Conservation (phyloP, 2,113 vertebrate genomes). For the Nannobrachium achirus region DNA sequence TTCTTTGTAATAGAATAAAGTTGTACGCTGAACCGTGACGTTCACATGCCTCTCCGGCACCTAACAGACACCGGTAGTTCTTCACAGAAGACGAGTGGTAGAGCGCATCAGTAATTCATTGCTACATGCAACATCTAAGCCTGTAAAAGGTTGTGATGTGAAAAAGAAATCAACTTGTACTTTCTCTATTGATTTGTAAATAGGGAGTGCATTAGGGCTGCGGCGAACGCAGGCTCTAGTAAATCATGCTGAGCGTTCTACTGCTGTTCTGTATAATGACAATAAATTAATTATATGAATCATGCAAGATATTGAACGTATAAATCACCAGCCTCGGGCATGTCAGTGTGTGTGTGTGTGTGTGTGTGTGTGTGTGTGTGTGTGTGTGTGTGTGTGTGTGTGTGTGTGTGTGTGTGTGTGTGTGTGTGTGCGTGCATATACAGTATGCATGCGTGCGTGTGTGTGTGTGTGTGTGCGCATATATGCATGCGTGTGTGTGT, state of each 20-base stretch:
- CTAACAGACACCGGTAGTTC: not conserved
- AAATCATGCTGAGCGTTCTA: conserved; percentile 14
- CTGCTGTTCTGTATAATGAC: conserved; percentile 22
- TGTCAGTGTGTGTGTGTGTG: no score
- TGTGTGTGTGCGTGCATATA: not conserved
- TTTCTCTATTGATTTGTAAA: conserved; percentile 41
- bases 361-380: conserved; percentile 11
- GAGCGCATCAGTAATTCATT: conserved; percentile 18
- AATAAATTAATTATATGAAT: conserved; percentile 40
- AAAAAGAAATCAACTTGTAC: conserved; percentile 40
- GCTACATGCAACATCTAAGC: not conserved
- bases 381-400: conserved; percentile 3
- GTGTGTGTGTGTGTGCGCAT: conserved; percentile 1
- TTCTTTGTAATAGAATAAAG: not conserved
- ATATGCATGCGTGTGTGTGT: conserved; percentile 6
- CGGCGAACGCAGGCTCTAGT: conserved; percentile 28
- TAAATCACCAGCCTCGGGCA: no score
- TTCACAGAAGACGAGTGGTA: not conserved
- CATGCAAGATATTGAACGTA: no score
- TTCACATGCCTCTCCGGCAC: not conserved
- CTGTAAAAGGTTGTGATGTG: conserved; percentile 21
- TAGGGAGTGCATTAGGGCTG: conserved; percentile 47
- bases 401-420: not conserved
- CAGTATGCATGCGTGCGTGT: no score
- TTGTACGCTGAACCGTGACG: not conserved